Evolutionary conservation across 2,113 vertebrate species (phyloP), one percentile per base, ranked within the genome.

Genomic region (Hippocampus zosterae): DNA sequence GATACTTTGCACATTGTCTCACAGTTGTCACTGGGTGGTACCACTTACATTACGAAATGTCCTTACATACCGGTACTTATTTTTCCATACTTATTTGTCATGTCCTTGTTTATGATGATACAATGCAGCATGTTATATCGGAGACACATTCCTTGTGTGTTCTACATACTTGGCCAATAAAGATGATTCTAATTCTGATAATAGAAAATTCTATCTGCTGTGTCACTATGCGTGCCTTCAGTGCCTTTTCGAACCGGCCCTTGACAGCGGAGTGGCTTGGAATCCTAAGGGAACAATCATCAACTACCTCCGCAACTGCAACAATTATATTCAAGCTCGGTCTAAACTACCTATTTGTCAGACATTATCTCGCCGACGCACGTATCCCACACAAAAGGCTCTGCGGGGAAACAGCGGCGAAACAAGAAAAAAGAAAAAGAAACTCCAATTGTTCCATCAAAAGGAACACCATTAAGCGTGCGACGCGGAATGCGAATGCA

Each of bases 401-500:
- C 10, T 73, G 70, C 40, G 53, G 19, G 46, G 76, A 62, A 76
- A 67, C 33, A 37, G 55, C 59, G 8, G 72, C 41, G 57, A 67
- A 72, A 65, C 57, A 63, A n/a, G 3, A 56, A 77, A 62, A 9
- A 61, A 33, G 46, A 52, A 15, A 57, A 46, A 66, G 61, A 66
- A 78, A 61, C 57, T 5, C 55, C 61, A 67, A 77, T 79, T 88
- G 72, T 84, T 85, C 79, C 70, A 68, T 61, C 65, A 76, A 81
- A 85, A 84, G 74, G 74, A 65, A 72, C 67, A 66, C 80, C 55
- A 82, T 84, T 80, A 80, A 74, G 82, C 85, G 78, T 13, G 42
- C 44, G 63, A 46, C 76, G 87, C 82, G 77, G 78, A 78, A 82
- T 88, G 83, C 76, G 78, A 84, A 85, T 83, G 82, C 83, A 86